Percentiles rank a stretch among this genome's conserved stretches.
These are phyloP conservation scores for Oenanthe melanoleuca DNA, from an alignment of 2,113 vertebrate genomes.

Conservation along the genomic window DNA sequence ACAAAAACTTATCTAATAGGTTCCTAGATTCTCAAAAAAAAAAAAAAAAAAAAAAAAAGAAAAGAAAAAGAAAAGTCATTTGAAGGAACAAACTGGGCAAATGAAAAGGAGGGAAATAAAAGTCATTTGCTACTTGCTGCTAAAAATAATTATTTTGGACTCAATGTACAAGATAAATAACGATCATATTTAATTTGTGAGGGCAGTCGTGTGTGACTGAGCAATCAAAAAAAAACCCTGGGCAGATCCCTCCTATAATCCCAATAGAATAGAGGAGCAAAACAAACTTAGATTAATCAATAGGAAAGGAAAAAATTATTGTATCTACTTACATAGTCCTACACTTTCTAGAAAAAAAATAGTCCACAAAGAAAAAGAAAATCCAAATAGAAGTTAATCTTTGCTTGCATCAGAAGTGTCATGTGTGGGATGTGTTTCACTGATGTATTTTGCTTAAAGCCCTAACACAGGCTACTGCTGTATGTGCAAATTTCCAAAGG, in stretches of 20 bases:
- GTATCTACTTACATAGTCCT: background rate
- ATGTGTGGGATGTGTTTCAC: background rate
- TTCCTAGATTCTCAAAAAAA: background rate
- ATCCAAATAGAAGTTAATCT: background rate
- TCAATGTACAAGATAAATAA: background rate
- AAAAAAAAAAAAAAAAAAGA: no score
- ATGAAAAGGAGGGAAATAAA: background rate
- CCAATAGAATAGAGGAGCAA: background rate
- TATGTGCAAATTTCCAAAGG: background rate
- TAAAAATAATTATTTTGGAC: background rate
- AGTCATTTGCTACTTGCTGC: background rate
- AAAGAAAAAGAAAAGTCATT: no score
- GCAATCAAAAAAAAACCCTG: background rate
- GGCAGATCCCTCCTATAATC: background rate
- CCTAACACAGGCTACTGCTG: background rate
- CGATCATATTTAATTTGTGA: background rate
- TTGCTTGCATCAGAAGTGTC: background rate
- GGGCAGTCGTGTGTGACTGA: background rate
- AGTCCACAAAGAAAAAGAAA: background rate
- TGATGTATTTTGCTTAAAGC: background rate
- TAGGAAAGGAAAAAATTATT: background rate
- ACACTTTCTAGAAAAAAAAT: background rate
- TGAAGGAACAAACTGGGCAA: background rate
- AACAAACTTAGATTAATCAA: background rate
- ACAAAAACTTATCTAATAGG: background rate